Evolutionary conservation across 1,140 invertebrate genomes (phyloP).

Genomic region (Subanguina moxae): DNA sequence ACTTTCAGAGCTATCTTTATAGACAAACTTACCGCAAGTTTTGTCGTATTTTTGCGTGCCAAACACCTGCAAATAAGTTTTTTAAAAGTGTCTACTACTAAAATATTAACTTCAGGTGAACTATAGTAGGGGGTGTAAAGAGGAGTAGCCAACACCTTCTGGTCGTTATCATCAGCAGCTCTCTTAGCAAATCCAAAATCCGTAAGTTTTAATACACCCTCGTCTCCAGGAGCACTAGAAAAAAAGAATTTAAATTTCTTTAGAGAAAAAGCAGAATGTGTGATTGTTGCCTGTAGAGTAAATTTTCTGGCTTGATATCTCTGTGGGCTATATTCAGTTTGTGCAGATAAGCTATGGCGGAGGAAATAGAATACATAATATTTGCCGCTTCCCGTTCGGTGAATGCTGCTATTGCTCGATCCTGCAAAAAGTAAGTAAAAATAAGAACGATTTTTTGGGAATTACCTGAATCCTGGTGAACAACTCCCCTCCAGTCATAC

Average conservation of each 20-base stretch:
- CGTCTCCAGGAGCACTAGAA: conserved; percentile 50
- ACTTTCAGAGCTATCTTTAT: too few relatives aligned
- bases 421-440: conserved; percentile 25
- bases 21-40: conserved; percentile 69
- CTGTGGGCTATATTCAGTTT: conserved; percentile 73
- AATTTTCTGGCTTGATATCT: conserved; percentile 62
- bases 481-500: conserved; percentile 93
- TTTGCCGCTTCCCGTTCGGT: conserved; percentile 72
- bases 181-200: conserved; percentile 64
- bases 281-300: conserved; percentile 62
- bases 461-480: conserved; percentile 64
- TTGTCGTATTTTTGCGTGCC: conserved; percentile 97
- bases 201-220: conserved; percentile 76
- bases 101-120: conserved; percentile 41
- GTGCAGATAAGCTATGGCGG: conserved; percentile 87
- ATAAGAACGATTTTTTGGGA: neutral
- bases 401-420: conserved; percentile 46
- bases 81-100: neutral
- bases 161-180: conserved; percentile 43
- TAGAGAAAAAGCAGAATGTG: neutral
- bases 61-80: conserved; percentile 80
- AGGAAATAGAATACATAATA: conserved; percentile 91
- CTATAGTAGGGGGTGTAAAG: conserved; percentile 39
- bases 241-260: neutral
- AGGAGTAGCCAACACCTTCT: conserved; percentile 56